Evolutionary conservation across 2,888 invertebrate species (phyloP).

Genomic region (Diplolepis rosae): DNA sequence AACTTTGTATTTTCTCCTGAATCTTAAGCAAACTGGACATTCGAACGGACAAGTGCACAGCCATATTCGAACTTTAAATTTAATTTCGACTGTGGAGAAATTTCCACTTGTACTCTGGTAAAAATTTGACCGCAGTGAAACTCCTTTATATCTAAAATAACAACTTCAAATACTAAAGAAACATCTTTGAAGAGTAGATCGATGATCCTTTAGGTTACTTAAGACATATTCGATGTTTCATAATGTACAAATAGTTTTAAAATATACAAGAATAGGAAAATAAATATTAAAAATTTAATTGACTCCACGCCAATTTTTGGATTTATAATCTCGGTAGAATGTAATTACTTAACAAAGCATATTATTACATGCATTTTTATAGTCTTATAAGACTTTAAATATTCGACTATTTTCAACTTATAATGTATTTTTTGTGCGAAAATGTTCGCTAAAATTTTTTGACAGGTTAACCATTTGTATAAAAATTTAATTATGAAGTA

Average conservation of each 20-base stretch:
- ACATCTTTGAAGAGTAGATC: background rate
- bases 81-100: background rate
- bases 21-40: background rate
- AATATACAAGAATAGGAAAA: background rate
- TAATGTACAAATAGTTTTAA: too few species aligned
- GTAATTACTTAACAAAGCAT: background rate
- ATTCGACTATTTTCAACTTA: background rate
- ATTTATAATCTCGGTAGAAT: background rate
- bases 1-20: background rate
- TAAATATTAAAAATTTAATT: conserved; percentile 1
- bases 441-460: background rate
- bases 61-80: background rate
- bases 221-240: too few species aligned
- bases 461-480: too few species aligned
- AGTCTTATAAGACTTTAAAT: conserved; percentile 18
- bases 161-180: conserved; percentile 8
- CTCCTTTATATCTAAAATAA: background rate
- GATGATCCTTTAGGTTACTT: too few species aligned
- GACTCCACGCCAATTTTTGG: background rate
- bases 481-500: too few species aligned
- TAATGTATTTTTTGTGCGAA: background rate
- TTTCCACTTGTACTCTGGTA: conserved; percentile 5
- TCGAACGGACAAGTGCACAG: background rate
- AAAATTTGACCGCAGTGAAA: conserved; percentile 13
- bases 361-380: background rate